phyloP scores from a whole-genome alignment of 1,140 invertebrate genomes.

The Atta cephalotes region DNA sequence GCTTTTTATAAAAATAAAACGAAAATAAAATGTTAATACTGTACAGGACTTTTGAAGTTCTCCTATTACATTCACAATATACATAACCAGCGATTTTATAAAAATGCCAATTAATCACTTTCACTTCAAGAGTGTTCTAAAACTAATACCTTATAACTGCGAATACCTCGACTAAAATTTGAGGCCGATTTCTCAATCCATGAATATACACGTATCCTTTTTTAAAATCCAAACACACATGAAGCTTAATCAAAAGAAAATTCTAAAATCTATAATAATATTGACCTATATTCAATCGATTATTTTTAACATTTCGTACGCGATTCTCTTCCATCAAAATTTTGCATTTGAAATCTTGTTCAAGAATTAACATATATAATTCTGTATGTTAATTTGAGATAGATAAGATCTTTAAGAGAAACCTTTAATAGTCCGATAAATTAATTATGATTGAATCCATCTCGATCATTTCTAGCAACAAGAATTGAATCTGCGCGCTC shows the following conservation, averaged over 20 bases:
- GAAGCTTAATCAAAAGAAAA: not conserved
- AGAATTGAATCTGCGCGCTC: constrained; percentile 13
- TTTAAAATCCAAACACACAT: not conserved
- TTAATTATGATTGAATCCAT: constrained; percentile 26
- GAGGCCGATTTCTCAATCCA: not conserved
- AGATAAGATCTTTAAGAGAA: not conserved
- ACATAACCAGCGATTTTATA: not conserved
- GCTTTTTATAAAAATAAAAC: too few relatives aligned
- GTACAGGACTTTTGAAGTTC: not conserved
- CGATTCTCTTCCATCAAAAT: not conserved
- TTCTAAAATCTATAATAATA: constrained; percentile 15
- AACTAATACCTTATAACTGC: not conserved
- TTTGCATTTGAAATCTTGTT: not conserved
- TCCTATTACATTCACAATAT: not conserved
- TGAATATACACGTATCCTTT: not conserved
- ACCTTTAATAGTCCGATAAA: not conserved
- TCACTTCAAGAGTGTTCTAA: not conserved
- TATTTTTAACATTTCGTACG: not conserved
- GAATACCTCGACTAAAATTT: constrained; percentile 1
- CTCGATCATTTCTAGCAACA: not conserved
- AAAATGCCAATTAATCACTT: constrained; percentile 3
- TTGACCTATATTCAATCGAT: not conserved
- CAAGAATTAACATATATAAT: not conserved
- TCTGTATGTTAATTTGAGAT: not conserved
- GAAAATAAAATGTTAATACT: not conserved